Base-by-base conservation (phyloP, 1,140 invertebrate species). In the Caenorhabditis latens region DNA sequence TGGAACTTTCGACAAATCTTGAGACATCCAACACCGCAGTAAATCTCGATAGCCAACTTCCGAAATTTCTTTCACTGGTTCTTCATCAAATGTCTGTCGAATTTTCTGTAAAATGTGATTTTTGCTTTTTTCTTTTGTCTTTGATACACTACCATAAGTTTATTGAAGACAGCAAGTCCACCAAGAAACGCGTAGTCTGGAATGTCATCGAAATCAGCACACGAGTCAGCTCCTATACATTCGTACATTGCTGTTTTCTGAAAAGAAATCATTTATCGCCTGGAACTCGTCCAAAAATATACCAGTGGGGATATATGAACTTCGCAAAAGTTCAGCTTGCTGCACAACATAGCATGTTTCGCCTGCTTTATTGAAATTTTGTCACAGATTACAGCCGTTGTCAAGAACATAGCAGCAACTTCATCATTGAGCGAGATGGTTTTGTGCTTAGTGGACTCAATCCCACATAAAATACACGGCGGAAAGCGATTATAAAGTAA, bases 401-500 rank as follows among this genome's bases (percentile, higher is more conserved):
- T 50, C n/a, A 79, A n/a, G 24, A 50, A 50, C 1, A 50, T 48
- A 2, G 46, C 46, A 50, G 71, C 71, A 79, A 53, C 46, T 13
- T 50, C n/a, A 4, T 46, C n/a, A 21, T 13, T 6, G 8, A 79
- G 9, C 24, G 4, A 2, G 14, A 9, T 8, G 3, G 32, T 9
- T 24, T 6, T 7, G 13, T 50, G 43, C 16, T 42, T 53, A 1
- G 43, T 11, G 13, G 24, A 8, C 11, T 79, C 71, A 14, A 13
- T 13, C 24, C 71, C 71, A 50, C 71, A 79, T 9, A 48, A 46
- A n/a, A 50, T 50, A 50, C 71, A 79, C 9, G 71, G 46, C 43
- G 5, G 16, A 9, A 40, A 67, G 13, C 11, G 32, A 42, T 67
- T 32, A 42, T 40, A 2, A 32, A 32, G 32, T 32, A 32, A 32